A percentile compares a stretch with the other conserved stretches of the same genome.
phyloP scores from a whole-genome alignment of 1,140 invertebrate genomes.

The Lutraria rhynchaena region DNA sequence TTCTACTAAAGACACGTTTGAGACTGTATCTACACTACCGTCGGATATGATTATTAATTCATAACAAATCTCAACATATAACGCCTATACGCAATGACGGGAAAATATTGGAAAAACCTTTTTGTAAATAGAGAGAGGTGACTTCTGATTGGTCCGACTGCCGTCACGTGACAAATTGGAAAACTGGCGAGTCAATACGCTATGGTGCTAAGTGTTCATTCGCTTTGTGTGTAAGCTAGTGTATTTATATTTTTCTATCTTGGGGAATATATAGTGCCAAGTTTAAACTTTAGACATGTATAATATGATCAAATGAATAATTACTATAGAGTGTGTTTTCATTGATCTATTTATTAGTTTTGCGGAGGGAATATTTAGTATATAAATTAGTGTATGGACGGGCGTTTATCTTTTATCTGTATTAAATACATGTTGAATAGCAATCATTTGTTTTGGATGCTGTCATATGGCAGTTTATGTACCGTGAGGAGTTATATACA shows the following conservation, averaged over 20 bases:
- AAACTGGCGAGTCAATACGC: constrained; percentile 25
- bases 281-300: constrained; percentile 1
- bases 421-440: too few species aligned
- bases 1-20: too few species aligned
- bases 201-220: constrained; percentile 1
- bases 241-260: constrained; percentile 13
- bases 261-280: constrained; percentile 14
- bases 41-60: constrained; percentile 31
- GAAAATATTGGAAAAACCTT: constrained; percentile 52
- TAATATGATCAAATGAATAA: too few species aligned
- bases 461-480: too few species aligned
- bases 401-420: too few species aligned
- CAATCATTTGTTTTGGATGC: too few species aligned
- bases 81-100: constrained; percentile 20
- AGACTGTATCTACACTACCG: too few species aligned
- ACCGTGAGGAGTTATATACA: too few species aligned
- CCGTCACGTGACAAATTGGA: constrained; percentile 30
- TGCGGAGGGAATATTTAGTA: too few species aligned
- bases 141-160: constrained; percentile 9
- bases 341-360: too few species aligned
- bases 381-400: too few species aligned
- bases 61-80: constrained; percentile 11
- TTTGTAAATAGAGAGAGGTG: constrained; percentile 45
- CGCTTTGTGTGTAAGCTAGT: constrained; percentile 23
- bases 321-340: too few species aligned